These are phyloP conservation scores for Yponomeuta plumbellus DNA, from an alignment of 2,888 invertebrate species.

Conservation along the genomic window DNA sequence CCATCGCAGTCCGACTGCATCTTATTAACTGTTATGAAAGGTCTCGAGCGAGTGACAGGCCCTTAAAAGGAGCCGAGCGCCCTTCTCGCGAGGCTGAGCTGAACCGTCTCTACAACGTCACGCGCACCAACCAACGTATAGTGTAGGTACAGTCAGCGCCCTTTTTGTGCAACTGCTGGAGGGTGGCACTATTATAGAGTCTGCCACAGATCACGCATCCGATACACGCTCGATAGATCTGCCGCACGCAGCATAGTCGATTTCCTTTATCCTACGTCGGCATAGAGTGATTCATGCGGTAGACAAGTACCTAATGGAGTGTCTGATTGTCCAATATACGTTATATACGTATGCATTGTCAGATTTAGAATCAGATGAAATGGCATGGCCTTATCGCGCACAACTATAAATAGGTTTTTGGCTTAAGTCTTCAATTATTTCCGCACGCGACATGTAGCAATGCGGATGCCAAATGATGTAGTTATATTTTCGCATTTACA, in stretches of 20 bases:
- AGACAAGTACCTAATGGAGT: too few species aligned
- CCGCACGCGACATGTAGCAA: conserved; percentile 11
- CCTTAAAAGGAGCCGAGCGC: conserved; percentile 54
- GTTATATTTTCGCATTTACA: conserved; percentile 1
- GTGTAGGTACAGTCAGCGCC: neutral
- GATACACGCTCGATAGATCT: too few species aligned
- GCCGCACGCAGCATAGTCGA: too few species aligned
- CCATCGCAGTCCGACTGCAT: conserved; percentile 63
- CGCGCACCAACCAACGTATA: conserved; percentile 1
- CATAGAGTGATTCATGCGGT: too few species aligned
- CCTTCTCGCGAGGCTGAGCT: conserved; percentile 31
- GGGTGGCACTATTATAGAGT: too few species aligned
- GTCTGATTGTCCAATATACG: neutral
- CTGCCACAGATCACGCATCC: too few species aligned
- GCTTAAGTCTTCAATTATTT: conserved; percentile 5
- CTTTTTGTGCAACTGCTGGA: too few species aligned
- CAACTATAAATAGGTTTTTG: conserved; percentile 11
- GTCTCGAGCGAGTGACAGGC: conserved; percentile 53
- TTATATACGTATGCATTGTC: too few species aligned
- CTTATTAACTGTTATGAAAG: conserved; percentile 70
- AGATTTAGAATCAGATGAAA: conserved; percentile 12
- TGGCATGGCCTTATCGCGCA: conserved; percentile 11
- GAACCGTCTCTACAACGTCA: conserved; percentile 25
- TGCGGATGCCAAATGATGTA: conserved; percentile 10
- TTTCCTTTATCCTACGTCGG: too few species aligned